A percentile compares a stretch with the other conserved stretches of the same genome.
Evolutionary conservation across 2,797 vertebrate species (phyloP).

Genomic region (Chanos chanos): DNA sequence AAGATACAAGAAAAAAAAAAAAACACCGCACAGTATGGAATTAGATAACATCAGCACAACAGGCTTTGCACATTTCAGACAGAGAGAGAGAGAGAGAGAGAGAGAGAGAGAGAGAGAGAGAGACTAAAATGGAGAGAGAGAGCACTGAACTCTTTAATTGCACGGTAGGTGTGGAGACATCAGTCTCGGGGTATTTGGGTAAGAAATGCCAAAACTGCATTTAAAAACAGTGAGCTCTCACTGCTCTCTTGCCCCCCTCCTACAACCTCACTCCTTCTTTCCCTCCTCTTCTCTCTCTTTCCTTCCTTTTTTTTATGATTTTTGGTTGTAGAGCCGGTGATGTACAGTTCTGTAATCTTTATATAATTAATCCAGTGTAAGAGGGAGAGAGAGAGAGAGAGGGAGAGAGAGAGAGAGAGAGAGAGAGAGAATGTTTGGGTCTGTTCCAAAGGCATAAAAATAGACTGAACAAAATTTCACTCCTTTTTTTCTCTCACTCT

Average conservation of each 20-base stretch:
- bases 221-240: constrained; percentile 74
- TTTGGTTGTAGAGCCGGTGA: constrained; percentile 74
- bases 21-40: no score
- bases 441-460: constrained; percentile 75
- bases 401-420: not conserved
- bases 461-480: constrained; percentile 46
- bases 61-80: no score
- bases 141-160: constrained; percentile 71
- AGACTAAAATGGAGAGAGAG: no score
- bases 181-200: constrained; percentile 73
- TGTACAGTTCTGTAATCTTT: constrained; percentile 76
- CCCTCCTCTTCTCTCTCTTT: not conserved
- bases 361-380: constrained; percentile 81
- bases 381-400: no score
- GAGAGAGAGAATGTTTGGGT: constrained; percentile 62
- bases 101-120: not conserved
- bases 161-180: constrained; percentile 78
- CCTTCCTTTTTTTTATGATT: constrained; percentile 55
- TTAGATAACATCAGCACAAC: no score
- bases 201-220: constrained; percentile 78
- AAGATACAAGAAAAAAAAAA: no score
- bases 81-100: not conserved
- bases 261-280: not conserved
- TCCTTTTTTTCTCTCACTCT: not conserved
- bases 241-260: not conserved